A percentile compares a stretch with the other conserved stretches of the same genome.
Evolutionary conservation across 2,113 vertebrate genomes (phyloP).

Genomic region (Ictidomys tridecemlineatus): DNA sequence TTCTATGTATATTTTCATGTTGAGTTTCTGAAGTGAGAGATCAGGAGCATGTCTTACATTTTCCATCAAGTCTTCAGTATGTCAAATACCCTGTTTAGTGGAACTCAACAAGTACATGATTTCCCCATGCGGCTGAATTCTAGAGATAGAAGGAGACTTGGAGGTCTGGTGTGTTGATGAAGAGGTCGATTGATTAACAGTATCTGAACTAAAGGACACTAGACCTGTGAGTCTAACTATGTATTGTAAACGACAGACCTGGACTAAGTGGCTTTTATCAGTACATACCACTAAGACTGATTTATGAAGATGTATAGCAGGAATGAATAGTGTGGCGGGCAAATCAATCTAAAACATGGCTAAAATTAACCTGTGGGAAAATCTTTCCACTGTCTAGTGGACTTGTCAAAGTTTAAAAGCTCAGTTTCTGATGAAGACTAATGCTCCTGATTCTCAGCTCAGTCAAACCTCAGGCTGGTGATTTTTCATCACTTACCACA

Average conservation of each 20-base stretch:
- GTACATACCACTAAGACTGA: not conserved
- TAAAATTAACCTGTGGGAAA: constrained; percentile 15
- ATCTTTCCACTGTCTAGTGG: not conserved
- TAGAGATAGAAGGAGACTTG: not conserved
- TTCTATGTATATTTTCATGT: not conserved
- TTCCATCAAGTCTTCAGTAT: not conserved
- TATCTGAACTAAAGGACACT: not conserved
- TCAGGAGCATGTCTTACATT: not conserved
- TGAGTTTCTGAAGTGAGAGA: not conserved
- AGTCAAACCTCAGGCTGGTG: not conserved
- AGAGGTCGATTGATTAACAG: not conserved
- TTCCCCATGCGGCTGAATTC: not conserved
- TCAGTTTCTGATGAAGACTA: constrained; percentile 31
- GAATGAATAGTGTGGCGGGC: not conserved
- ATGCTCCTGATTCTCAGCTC: not conserved
- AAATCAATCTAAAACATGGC: not conserved
- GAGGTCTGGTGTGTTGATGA: not conserved
- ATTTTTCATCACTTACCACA: not conserved
- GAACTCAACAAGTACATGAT: not conserved
- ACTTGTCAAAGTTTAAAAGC: not conserved
- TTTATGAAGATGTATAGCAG: not conserved
- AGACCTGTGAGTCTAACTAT: not conserved
- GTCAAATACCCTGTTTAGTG: not conserved
- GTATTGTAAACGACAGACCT: not conserved
- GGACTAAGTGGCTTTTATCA: constrained; percentile 17